Evolutionary conservation across 1,140 invertebrate genomes (phyloP).

Genomic region (Bombyx mori): DNA sequence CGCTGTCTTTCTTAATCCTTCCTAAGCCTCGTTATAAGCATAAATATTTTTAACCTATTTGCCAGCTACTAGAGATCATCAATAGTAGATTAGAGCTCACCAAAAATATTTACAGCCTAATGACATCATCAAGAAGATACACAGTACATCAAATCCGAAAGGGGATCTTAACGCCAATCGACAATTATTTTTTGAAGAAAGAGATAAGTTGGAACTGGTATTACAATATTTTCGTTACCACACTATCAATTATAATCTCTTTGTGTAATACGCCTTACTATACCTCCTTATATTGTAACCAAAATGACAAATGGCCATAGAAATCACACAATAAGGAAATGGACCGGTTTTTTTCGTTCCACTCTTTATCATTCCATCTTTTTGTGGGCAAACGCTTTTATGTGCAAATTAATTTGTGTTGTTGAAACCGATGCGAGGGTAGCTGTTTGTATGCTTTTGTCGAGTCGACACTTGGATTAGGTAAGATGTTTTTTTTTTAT

Average conservation of each 20-base stretch:
- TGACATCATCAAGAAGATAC: too few species aligned
- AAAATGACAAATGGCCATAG: conserved; percentile 25
- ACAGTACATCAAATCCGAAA: too few species aligned
- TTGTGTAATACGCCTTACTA: background rate
- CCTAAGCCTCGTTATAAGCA: too few species aligned
- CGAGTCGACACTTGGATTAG: background rate
- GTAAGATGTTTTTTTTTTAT: background rate
- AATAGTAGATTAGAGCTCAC: too few species aligned
- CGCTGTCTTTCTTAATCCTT: too few species aligned
- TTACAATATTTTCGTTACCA: background rate
- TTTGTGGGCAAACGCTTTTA: conserved; percentile 1
- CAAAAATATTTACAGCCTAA: too few species aligned
- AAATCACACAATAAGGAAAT: conserved; percentile 31
- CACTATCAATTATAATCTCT: background rate
- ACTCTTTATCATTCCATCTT: conserved; percentile 5
- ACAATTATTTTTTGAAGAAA: background rate
- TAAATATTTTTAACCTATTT: too few species aligned
- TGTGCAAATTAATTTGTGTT: conserved; percentile 5
- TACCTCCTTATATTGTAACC: background rate
- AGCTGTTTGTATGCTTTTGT: background rate
- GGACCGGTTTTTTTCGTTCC: conserved; percentile 10
- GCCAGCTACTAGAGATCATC: too few species aligned
- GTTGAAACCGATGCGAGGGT: background rate
- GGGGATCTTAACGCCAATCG: too few species aligned
- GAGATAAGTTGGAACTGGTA: background rate